These are phyloP conservation scores for Xiphias gladius DNA, from an alignment of 2,113 vertebrate species.

Conservation along the genomic window DNA sequence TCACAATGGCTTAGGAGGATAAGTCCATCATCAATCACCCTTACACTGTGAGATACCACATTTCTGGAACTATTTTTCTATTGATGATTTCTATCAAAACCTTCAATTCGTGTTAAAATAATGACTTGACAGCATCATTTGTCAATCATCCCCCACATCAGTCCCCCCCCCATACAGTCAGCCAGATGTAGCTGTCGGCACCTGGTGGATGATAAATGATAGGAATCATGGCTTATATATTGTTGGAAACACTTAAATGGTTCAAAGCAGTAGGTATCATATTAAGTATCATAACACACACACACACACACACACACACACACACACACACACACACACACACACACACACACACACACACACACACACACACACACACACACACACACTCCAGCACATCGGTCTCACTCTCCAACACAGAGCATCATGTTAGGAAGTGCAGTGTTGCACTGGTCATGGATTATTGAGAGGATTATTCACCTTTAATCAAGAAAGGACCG, in stretches of 20 bases:
- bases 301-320: not conserved
- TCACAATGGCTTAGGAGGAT: not conserved
- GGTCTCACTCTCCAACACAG: not conserved
- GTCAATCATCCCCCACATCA: conserved; percentile 35
- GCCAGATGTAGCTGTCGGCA: conserved; percentile 59
- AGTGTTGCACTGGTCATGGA: not conserved
- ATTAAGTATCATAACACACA: conserved; percentile 23
- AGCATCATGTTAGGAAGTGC: not conserved
- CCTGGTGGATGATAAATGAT: conserved; percentile 55
- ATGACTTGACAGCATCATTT: conserved; percentile 30
- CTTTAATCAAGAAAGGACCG: conserved; percentile 7
- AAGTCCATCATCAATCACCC: not conserved
- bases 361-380: not conserved
- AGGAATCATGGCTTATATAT: conserved; percentile 3
- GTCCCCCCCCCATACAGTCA: not conserved
- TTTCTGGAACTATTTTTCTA: not conserved
- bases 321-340: not conserved
- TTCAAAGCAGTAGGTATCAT: conserved; percentile 7
- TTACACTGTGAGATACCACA: not conserved
- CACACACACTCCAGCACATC: not conserved
- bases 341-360: not conserved
- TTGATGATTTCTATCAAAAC: too few species aligned
- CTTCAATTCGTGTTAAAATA: conserved; percentile 10
- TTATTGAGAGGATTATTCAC: conserved; percentile 14
- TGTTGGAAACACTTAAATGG: conserved; percentile 8